phyloP scores from a whole-genome alignment of 2,113 vertebrate species.

The Pollachius pollachius region DNA sequence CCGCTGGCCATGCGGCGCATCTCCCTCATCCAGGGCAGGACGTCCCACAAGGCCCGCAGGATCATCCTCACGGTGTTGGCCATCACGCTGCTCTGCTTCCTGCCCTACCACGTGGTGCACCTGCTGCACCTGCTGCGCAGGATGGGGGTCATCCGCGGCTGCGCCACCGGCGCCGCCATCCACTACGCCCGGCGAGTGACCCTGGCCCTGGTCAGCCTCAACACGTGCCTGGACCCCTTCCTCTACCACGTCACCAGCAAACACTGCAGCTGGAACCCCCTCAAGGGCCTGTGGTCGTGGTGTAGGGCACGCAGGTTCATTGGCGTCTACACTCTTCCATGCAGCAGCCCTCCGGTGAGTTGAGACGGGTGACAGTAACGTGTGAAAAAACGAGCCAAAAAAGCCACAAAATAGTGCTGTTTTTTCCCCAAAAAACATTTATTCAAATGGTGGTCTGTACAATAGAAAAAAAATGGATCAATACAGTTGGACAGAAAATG shows the following conservation, averaged over 20 bases:
- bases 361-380: neutral
- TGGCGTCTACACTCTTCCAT: constrained; percentile 59
- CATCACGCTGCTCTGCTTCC: constrained; percentile 81
- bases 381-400: neutral
- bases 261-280: constrained; percentile 55
- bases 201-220: constrained; percentile 71
- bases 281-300: constrained; percentile 33
- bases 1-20: constrained; percentile 68
- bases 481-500: neutral
- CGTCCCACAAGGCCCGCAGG: constrained; percentile 65
- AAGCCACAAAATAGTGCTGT: neutral
- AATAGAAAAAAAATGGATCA: constrained; percentile 25
- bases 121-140: constrained; percentile 71
- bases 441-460: constrained; percentile 29
- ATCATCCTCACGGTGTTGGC: constrained; percentile 73
- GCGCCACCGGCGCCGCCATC: constrained; percentile 4
- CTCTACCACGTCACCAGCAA: constrained; percentile 75
- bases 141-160: constrained; percentile 36
- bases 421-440: constrained; percentile 48
- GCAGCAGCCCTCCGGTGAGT: neutral
- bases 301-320: constrained; percentile 9
- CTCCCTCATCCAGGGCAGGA: constrained; percentile 37
- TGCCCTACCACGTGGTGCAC: constrained; percentile 70
- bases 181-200: constrained; percentile 66
- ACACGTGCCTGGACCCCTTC: constrained; percentile 81